Evolutionary conservation across 1,140 invertebrate genomes (phyloP).

Genomic region (Pseudomyrmex flavicornis): DNA sequence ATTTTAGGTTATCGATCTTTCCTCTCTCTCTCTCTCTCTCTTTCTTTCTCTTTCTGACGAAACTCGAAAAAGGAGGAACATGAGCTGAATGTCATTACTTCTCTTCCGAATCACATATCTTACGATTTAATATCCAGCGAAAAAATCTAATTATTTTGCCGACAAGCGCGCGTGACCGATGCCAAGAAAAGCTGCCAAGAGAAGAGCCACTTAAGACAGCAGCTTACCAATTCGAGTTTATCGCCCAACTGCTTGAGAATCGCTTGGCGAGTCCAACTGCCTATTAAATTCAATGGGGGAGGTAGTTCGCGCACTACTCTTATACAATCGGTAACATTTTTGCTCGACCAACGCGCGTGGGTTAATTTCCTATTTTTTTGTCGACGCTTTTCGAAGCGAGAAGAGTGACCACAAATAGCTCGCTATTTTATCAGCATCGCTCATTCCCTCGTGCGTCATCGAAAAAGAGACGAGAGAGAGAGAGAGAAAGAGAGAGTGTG

Average conservation of each 20-base stretch:
- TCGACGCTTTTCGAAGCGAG: constrained; percentile 21
- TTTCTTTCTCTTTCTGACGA: no score
- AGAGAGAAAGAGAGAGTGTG: not conserved
- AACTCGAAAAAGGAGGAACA: not conserved
- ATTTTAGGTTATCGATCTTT: not conserved
- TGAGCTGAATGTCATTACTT: not conserved
- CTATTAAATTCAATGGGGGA: constrained; percentile 65
- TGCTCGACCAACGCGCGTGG: constrained; percentile 48
- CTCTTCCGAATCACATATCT: not conserved
- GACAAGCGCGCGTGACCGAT: not conserved
- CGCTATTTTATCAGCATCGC: constrained; percentile 60
- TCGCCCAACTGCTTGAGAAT: constrained; percentile 4
- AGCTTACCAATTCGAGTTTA: constrained; percentile 6
- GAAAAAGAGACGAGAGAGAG: not conserved
- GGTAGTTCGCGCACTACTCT: not conserved
- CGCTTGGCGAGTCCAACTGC: constrained; percentile 52
- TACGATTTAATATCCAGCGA: not conserved
- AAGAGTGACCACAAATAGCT: constrained; percentile 40
- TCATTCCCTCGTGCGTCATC: constrained; percentile 54
- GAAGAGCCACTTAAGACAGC: constrained; percentile 7
- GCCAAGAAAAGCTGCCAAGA: constrained; percentile 6
- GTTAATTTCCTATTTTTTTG: constrained; percentile 64
- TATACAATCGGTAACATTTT: constrained; percentile 62
- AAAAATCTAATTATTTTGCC: not conserved
- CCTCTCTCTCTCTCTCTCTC: not conserved